Evolutionary conservation across 2,797 vertebrate genomes (phyloP).

Genomic region (Sylvilagus floridanus): DNA sequence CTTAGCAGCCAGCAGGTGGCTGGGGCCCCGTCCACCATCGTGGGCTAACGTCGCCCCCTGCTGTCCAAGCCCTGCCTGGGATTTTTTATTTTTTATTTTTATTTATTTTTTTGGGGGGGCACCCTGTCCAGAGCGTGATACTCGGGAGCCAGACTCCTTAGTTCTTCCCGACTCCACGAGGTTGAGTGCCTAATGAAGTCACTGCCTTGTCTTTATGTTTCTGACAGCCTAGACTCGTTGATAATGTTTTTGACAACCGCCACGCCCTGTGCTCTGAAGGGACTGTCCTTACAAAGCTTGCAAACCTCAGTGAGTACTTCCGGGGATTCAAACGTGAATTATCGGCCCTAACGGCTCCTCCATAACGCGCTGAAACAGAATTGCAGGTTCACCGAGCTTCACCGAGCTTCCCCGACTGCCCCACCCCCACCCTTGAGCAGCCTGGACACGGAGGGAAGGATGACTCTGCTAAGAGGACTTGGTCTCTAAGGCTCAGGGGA

Average conservation of each 20-base stretch:
- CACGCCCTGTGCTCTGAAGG: no score
- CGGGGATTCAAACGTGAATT: background rate
- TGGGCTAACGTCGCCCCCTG: slow-evolving; percentile 57
- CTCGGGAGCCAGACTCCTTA: background rate
- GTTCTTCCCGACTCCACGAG: background rate
- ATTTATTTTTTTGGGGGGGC: no score
- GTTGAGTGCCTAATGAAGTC: background rate
- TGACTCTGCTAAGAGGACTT: no score
- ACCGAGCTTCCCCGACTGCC: background rate
- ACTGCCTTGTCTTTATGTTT: background rate
- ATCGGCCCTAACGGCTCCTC: background rate
- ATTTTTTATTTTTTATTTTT: background rate
- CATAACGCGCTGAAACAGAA: background rate
- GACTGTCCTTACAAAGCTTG: background rate
- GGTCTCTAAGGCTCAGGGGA: background rate
- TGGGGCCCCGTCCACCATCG: background rate
- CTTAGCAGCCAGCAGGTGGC: background rate
- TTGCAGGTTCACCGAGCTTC: background rate
- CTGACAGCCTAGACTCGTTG: background rate
- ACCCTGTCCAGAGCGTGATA: background rate
- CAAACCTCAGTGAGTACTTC: background rate
- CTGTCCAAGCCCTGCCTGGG: background rate
- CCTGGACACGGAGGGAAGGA: background rate
- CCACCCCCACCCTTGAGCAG: background rate
- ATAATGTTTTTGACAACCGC: background rate